Evolutionary conservation across 2,888 invertebrate species (phyloP).

Genomic region (Didymodactylos carnosus): DNA sequence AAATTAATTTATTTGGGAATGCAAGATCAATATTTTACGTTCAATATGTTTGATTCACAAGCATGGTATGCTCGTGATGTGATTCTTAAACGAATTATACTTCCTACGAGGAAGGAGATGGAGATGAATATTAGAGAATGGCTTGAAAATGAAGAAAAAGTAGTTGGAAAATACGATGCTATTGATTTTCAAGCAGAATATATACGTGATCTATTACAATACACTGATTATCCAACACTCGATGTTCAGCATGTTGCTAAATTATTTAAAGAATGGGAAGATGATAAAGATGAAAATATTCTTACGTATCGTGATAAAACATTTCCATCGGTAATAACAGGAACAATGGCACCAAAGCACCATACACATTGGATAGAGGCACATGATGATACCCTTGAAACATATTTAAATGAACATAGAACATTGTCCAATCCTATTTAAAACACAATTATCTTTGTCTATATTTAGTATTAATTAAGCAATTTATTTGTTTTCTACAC

Average conservation of each 20-base stretch:
- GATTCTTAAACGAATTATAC: neutral
- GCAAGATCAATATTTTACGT: constrained; percentile 17
- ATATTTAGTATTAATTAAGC: too few relatives aligned
- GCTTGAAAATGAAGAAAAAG: neutral
- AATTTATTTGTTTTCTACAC: too few relatives aligned
- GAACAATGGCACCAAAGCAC: neutral
- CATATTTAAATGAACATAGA: too few relatives aligned
- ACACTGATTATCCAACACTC: neutral
- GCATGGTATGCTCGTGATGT: constrained; percentile 11
- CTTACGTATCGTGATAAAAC: neutral
- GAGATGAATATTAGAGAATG: neutral
- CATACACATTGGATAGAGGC: neutral
- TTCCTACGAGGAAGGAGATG: neutral
- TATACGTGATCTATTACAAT: neutral
- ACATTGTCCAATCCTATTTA: too few relatives aligned
- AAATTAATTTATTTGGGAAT: constrained; percentile 15
- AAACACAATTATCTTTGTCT: too few relatives aligned
- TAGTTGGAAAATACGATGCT: neutral
- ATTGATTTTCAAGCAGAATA: neutral
- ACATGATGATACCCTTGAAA: neutral
- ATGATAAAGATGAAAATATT: neutral
- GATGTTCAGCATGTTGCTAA: too few relatives aligned
- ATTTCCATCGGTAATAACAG: neutral
- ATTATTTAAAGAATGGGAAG: neutral
- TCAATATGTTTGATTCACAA: constrained; percentile 16